Evolutionary conservation across 2,888 invertebrate genomes (phyloP).

Genomic region (Oscheius myriophilus): DNA sequence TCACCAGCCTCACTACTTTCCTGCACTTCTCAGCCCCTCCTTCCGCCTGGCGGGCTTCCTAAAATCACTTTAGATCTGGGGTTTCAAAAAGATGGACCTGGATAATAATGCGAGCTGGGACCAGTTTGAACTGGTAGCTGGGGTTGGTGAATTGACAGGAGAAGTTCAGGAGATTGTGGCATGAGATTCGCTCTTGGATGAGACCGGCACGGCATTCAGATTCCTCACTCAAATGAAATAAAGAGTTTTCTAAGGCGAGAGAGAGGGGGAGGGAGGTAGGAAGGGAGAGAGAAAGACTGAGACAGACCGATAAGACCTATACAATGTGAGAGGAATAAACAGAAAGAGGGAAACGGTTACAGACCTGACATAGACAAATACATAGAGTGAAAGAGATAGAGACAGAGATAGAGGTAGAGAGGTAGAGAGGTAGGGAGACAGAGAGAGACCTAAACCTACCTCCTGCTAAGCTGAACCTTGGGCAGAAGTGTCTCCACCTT

Average conservation of each 20-base stretch:
- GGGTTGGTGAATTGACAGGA: constrained; percentile 66
- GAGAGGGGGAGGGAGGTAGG: too few relatives aligned
- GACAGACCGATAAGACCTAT: too few relatives aligned
- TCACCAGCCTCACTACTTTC: constrained; percentile 60
- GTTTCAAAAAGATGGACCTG: constrained; percentile 23
- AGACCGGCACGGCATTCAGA: constrained; percentile 67
- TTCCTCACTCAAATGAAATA: constrained; percentile 62
- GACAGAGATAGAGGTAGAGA: too few relatives aligned
- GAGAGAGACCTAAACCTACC: constrained; percentile 26
- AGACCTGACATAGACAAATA: too few relatives aligned
- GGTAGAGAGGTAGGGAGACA: not conserved
- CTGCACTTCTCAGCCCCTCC: constrained; percentile 67
- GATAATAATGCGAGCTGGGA: constrained; percentile 56
- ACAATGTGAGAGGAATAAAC: too few relatives aligned
- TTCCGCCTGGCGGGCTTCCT: constrained; percentile 68
- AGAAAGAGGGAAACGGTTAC: too few relatives aligned
- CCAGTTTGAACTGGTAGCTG: constrained; percentile 57
- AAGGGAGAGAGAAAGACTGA: too few relatives aligned
- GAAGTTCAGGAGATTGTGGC: constrained; percentile 64
- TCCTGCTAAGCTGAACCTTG: constrained; percentile 54
- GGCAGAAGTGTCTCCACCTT: constrained; percentile 46
- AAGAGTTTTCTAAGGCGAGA: not conserved
- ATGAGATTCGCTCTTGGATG: constrained; percentile 67
- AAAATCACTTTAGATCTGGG: constrained; percentile 4
- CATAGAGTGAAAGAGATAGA: too few relatives aligned